These are phyloP conservation scores for Drosophila elegans DNA, from an alignment of 1,140 invertebrate species.

Conservation along the genomic window DNA sequence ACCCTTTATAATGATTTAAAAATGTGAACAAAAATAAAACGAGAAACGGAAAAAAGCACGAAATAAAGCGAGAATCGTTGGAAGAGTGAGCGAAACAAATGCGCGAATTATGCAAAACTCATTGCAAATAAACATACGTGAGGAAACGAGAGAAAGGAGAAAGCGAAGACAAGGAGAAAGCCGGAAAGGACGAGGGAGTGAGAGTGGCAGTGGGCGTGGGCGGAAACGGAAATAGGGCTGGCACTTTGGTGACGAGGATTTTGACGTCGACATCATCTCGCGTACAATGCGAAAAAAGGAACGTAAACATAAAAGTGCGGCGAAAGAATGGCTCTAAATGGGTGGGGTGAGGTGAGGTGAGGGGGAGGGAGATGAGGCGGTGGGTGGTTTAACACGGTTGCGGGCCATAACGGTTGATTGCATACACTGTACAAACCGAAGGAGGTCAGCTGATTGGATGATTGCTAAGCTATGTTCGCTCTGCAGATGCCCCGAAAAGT, in stretches of 20 bases:
- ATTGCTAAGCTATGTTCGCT: slow-evolving; percentile 48
- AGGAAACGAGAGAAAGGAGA: slow-evolving; percentile 2
- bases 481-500: slow-evolving; percentile 49
- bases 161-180: slow-evolving; percentile 1
- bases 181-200: background rate
- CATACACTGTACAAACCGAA: slow-evolving; percentile 61
- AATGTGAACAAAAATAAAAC: slow-evolving; percentile 4
- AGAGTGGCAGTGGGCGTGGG: background rate
- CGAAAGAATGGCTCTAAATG: slow-evolving; percentile 63
- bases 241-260: slow-evolving; percentile 71
- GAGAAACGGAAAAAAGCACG: slow-evolving; percentile 17
- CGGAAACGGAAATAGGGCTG: slow-evolving; percentile 37
- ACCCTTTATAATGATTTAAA: background rate
- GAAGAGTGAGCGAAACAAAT: slow-evolving; percentile 71
- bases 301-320: slow-evolving; percentile 77
- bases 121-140: slow-evolving; percentile 76
- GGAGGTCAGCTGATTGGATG: slow-evolving; percentile 78
- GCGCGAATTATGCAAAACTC: slow-evolving; percentile 82
- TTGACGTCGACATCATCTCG: slow-evolving; percentile 73
- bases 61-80: slow-evolving; percentile 1
- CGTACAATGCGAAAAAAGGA: slow-evolving; percentile 74
- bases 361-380: background rate
- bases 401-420: slow-evolving; percentile 68
- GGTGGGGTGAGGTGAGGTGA: background rate
- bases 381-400: background rate